Evolutionary conservation across 2,888 invertebrate species (phyloP).

Genomic region (Eubasilissa splendida): DNA sequence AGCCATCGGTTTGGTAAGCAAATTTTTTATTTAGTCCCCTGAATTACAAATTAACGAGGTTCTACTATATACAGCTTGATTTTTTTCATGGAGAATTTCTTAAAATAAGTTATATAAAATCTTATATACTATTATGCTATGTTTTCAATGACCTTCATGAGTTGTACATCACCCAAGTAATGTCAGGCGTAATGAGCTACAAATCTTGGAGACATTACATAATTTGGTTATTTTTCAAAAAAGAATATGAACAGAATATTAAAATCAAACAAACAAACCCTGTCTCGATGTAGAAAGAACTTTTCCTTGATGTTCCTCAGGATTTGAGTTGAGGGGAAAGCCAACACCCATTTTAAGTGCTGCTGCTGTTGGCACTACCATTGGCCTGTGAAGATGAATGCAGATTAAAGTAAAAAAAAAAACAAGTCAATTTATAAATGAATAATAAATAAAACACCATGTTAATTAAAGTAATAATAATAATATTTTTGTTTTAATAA

Average conservation of each 20-base stretch:
- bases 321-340: conserved; percentile 83
- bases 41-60: no score
- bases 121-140: no score
- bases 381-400: conserved; percentile 70
- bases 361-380: conserved; percentile 85
- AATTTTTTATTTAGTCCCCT: no score
- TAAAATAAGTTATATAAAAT: no score
- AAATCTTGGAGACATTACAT: no score
- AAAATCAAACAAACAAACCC: conserved; percentile 65
- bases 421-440: background rate
- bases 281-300: conserved; percentile 75
- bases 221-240: background rate
- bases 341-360: conserved; percentile 91
- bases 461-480: background rate
- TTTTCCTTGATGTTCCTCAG: conserved; percentile 81
- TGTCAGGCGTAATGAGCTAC: no score
- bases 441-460: background rate
- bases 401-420: background rate
- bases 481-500: no score
- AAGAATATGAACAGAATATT: background rate
- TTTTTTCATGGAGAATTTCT: no score
- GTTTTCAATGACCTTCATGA: no score
- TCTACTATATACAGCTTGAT: no score
- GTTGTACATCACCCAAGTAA: no score
- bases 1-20: no score